These are phyloP conservation scores for Eulemur macaco DNA, from an alignment of 2,113 vertebrate species.

Conservation along the genomic window DNA sequence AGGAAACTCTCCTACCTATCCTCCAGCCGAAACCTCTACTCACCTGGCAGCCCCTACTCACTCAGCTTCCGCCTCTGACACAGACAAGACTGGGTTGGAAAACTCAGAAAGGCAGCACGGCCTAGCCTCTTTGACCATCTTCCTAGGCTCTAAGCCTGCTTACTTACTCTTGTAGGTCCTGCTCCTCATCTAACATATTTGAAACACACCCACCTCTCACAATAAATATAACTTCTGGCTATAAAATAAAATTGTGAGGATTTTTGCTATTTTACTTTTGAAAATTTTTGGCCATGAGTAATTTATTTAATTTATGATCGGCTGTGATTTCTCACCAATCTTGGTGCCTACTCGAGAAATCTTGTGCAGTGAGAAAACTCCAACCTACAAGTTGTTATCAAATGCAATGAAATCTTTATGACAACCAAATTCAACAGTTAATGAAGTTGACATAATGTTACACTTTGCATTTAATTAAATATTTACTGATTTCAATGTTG, in stretches of 20 bases:
- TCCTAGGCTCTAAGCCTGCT: not conserved
- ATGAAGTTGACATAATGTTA: conserved; percentile 70
- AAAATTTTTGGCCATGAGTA: conserved; percentile 32
- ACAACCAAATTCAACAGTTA: conserved; percentile 55
- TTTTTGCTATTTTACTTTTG: conserved; percentile 59
- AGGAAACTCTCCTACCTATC: not conserved
- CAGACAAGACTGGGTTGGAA: not conserved
- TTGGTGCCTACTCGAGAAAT: conserved; percentile 9
- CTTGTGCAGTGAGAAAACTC: not conserved
- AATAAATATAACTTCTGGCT: not conserved
- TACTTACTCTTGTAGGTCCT: not conserved
- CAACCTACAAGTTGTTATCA: conserved; percentile 49
- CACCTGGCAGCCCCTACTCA: not conserved
- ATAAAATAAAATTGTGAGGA: conserved; percentile 12
- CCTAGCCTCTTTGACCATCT: not conserved
- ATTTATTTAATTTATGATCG: conserved; percentile 28
- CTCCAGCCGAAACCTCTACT: not conserved
- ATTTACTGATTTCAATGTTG: conserved; percentile 57
- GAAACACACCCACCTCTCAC: not conserved
- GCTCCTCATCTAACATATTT: not conserved
- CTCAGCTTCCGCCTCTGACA: not conserved
- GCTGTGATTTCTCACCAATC: conserved; percentile 37
- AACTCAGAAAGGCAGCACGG: not conserved
- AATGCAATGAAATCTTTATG: conserved; percentile 64
- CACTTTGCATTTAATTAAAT: conserved; percentile 65